Base-by-base conservation (phyloP, 1,140 invertebrate species). In the Leptoteleia sp. region DNA sequence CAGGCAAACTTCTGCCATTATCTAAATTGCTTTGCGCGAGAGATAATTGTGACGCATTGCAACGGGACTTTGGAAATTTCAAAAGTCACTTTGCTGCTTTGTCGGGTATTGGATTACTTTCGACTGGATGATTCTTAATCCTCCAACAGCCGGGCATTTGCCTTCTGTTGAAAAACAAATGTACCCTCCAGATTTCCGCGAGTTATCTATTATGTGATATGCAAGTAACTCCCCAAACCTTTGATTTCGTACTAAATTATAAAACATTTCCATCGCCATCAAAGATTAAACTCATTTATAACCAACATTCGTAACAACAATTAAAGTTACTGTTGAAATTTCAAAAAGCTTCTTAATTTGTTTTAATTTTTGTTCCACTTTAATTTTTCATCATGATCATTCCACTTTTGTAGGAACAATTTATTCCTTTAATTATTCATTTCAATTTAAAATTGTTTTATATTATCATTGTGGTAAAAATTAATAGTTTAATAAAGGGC, bases 101-200 rank as follows among this genome's bases (percentile, higher is more conserved):
- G 45, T 61, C 62, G 62, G 62, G 47, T 76, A 76, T 76, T 76
- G 54, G 72, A 76, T 76, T 76, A 76, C 72, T 76, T 68, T 67
- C 54, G 47, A 67, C 54, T 65, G 38, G 62, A 76, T 68, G 40
- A 61, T 76, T 76, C 72, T 76, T 68, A 67, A 68, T 67, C 55
- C 62, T 62, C 54, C 38, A 68, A 12, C 55, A 55, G 40, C 55
- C 29, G 54, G n/a, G 45, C 54, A 76, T 76, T 76, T 76, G 72
- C 62, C 55, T 67, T 68, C 64, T 33, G 57, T 40, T 62, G 25
- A 62, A 62, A 67, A 75, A 59, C 71, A 75, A 67, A 75, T 65
- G 71, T 75, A 65, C 61, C 52, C 43, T 27, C 50, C 27, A 57
- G 59, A 65, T 65, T 64, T 43, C n/a, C 25, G 19, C 37, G 12